Evolutionary conservation across 2,888 invertebrate species (phyloP).

Genomic region (Syrista parreyssii): DNA sequence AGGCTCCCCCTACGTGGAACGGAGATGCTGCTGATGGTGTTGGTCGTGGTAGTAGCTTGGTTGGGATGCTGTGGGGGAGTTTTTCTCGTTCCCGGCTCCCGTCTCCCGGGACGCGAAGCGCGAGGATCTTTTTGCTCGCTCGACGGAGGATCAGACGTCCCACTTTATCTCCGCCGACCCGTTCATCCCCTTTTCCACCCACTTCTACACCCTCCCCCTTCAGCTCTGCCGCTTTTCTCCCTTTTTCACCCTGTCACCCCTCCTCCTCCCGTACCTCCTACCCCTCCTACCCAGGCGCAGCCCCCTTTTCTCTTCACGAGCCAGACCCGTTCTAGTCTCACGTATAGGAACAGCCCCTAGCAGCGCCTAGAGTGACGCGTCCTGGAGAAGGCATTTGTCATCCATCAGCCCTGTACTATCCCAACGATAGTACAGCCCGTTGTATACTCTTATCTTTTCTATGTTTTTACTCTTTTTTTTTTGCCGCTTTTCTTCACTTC

Average conservation of each 20-base stretch:
- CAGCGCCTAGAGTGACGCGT: slow-evolving; percentile 27
- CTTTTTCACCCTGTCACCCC: slow-evolving; percentile 62
- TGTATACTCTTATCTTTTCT: neutral
- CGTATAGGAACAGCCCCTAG: slow-evolving; percentile 62
- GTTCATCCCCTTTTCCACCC: slow-evolving; percentile 66
- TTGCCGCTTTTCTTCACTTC: slow-evolving; percentile 37
- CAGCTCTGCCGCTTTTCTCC: slow-evolving; percentile 70
- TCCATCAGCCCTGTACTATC: slow-evolving; percentile 56
- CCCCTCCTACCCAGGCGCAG: slow-evolving; percentile 56
- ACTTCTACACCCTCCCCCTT: slow-evolving; percentile 61
- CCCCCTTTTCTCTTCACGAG: slow-evolving; percentile 63
- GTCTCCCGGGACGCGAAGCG: slow-evolving; percentile 61
- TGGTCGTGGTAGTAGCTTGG: slow-evolving; percentile 25
- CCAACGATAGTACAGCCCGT: slow-evolving; percentile 39
- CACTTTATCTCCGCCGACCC: slow-evolving; percentile 68
- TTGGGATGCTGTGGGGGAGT: slow-evolving; percentile 27
- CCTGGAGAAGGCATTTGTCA: slow-evolving; percentile 49
- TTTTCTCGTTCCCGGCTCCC: slow-evolving; percentile 56
- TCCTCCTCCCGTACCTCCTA: slow-evolving; percentile 68
- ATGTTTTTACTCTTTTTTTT: neutral
- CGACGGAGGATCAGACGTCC: slow-evolving; percentile 66
- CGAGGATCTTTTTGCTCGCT: slow-evolving; percentile 65
- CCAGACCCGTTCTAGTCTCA: slow-evolving; percentile 59
- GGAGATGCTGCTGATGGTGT: slow-evolving; percentile 25
- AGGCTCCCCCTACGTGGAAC: slow-evolving; percentile 3